phyloP scores from a whole-genome alignment of 2,113 vertebrate species.

The Calidris pugnax region DNA sequence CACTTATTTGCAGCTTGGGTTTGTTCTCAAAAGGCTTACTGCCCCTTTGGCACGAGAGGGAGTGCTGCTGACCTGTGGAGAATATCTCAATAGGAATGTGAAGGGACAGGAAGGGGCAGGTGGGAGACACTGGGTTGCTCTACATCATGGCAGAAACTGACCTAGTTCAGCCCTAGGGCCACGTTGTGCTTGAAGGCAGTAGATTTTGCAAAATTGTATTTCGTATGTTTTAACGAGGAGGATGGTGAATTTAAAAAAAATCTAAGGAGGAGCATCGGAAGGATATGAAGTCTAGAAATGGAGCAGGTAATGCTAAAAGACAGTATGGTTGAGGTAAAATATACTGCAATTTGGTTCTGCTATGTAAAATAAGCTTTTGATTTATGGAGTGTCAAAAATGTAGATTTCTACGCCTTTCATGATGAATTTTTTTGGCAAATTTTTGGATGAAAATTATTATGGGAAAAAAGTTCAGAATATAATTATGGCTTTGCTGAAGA shows the following conservation, averaged over 20 bases:
- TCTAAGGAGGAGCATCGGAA: background rate
- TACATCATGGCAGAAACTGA: background rate
- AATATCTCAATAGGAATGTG: background rate
- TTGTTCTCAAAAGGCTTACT: background rate
- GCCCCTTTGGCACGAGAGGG: background rate
- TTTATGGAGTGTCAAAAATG: slow-evolving; percentile 84
- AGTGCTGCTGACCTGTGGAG: background rate
- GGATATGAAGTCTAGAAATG: background rate
- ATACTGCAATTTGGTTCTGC: slow-evolving; percentile 70
- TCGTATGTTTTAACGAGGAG: background rate
- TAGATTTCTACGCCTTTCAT: slow-evolving; percentile 78
- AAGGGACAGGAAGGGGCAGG: rapidly evolving
- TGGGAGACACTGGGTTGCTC: background rate
- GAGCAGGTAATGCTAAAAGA: slow-evolving; percentile 59
- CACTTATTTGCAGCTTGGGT: background rate
- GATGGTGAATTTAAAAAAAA: background rate
- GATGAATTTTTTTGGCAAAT: slow-evolving; percentile 79
- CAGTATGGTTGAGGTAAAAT: slow-evolving; percentile 46
- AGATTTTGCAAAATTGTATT: background rate
- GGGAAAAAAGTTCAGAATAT: slow-evolving; percentile 65
- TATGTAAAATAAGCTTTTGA: slow-evolving; percentile 82
- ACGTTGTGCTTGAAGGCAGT: background rate
- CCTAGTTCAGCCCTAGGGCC: background rate
- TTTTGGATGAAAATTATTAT: slow-evolving; percentile 76
- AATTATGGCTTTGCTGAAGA: slow-evolving; percentile 58